Conservation (phyloP, 2,888 invertebrate species). For the Cephus pygmeus region DNA sequence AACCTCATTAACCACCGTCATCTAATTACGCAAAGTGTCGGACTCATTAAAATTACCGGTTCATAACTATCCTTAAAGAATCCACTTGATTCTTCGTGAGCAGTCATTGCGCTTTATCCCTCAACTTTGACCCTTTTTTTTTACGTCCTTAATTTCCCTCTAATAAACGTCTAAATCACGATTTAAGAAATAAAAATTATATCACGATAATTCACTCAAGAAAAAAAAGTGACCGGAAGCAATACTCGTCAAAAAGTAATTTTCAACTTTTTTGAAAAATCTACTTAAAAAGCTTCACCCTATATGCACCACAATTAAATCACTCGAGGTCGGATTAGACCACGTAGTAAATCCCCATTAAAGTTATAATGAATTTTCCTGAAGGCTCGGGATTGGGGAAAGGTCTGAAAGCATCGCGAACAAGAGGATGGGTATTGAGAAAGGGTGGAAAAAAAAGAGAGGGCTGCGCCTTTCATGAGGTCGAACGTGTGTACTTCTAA, state of each 20-base stretch:
- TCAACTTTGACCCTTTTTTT: too few species aligned
- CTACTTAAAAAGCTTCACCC: too few species aligned
- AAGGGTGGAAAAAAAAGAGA: not conserved
- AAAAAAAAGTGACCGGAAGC: too few species aligned
- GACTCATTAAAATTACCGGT: conserved; percentile 43
- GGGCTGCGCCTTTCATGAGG: not conserved
- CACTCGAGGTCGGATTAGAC: conserved; percentile 33
- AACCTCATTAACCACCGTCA: conserved; percentile 13
- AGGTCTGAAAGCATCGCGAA: conserved; percentile 5
- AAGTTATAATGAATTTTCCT: conserved; percentile 46
- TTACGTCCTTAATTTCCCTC: too few species aligned
- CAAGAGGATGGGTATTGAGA: not conserved
- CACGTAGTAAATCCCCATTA: conserved; percentile 36
- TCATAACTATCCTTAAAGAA: conserved; percentile 30
- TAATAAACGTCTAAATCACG: too few species aligned
- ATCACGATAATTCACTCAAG: too few species aligned
- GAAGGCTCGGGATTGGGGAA: conserved; percentile 15
- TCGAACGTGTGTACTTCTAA: conserved; percentile 35
- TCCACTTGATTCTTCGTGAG: not conserved
- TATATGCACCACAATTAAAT: too few species aligned
- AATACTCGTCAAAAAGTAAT: too few species aligned
- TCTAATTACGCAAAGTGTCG: conserved; percentile 23
- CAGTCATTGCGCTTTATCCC: not conserved
- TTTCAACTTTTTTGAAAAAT: too few species aligned
- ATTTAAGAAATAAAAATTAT: too few species aligned